A percentile compares a stretch with the other conserved stretches of the same genome.
phyloP scores from a whole-genome alignment of 2,113 vertebrate species.

The Nothoprocta pentlandii region DNA sequence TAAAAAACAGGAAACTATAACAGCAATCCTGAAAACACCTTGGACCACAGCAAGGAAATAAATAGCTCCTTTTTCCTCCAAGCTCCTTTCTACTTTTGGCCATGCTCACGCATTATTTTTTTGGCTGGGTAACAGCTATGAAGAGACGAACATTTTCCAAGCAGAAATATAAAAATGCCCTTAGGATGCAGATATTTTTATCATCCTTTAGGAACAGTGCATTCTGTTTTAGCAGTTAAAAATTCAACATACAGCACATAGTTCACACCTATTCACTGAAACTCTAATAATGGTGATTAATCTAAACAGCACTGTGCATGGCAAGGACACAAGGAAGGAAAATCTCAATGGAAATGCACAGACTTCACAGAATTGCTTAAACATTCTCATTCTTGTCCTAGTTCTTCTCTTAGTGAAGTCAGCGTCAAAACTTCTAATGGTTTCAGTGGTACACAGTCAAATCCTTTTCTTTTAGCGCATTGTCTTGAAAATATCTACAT shows the following conservation, averaged over 20 bases:
- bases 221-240: conserved; percentile 9
- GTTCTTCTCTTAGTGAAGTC: not conserved
- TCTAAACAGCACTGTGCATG: not conserved
- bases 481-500: not conserved
- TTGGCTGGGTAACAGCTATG: conserved; percentile 18
- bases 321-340: not conserved
- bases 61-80: conserved; percentile 32
- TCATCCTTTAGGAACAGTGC: not conserved
- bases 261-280: not conserved
- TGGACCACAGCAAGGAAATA: conserved; percentile 53
- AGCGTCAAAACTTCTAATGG: not conserved
- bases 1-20: conserved; percentile 53
- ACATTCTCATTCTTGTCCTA: not conserved
- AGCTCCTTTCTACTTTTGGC: not conserved
- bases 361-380: not conserved
- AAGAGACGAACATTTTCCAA: conserved; percentile 22
- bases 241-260: not conserved
- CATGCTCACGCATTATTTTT: conserved; percentile 4
- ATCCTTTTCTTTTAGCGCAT: not conserved
- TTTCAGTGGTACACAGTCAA: not conserved
- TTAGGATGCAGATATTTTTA: conserved; percentile 20
- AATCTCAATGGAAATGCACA: not conserved
- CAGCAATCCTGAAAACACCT: conserved; percentile 38
- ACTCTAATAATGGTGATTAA: not conserved
- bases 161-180: not conserved